Base-by-base conservation (phyloP, 2,113 vertebrate genomes). In the Larimichthys polyactis region DNA sequence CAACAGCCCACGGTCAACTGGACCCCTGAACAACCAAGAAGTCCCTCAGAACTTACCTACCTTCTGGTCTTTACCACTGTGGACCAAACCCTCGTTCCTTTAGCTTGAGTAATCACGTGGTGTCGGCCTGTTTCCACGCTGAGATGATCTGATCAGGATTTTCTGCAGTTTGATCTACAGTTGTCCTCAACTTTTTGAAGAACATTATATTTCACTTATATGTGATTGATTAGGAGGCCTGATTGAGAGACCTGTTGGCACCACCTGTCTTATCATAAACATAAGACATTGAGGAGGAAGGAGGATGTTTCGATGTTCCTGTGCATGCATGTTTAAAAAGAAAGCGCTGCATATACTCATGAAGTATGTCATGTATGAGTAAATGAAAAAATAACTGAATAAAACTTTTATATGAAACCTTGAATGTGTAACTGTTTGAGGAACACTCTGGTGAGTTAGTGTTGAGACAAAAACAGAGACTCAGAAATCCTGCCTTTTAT, bases 381-480 rank as follows among this genome's bases (percentile, higher is more conserved):
- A 9, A 22, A 60, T 52, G 14, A 67, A 67, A 36, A 65, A 14
- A n/a, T 32, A 24, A 79, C 8, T 27, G 17, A 84, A 85, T 80
- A 66, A 75, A 84, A 43, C 46, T 74, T 80, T 80, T 77, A 65
- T 75, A 71, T 65, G 59, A 75, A 57, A 5, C 27, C 4, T 46
- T 46, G 10, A 52, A 5, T 57, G 32, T 78, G 69, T n/a, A 9
- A 57, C 17, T 29, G 16, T 60, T 64, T 32, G 14, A 17, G 11
- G 0, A 27, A 1, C 14, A 5, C 15, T 57, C 15, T 6, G 16
- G 58, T 32, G 15, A 32, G 16, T 19, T 32, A 19, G 15, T 9
- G 1, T 4, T 4, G 1, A 27, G 27, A 27, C 27, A 27, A 1
- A 36, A 6, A 36, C 32, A 36, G 6, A 36, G 36, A 5, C 36